Percentiles rank a stretch among this genome's conserved stretches.
Evolutionary conservation across 2,113 vertebrate genomes (phyloP).

Genomic region (Paracyprichromis sp.): DNA sequence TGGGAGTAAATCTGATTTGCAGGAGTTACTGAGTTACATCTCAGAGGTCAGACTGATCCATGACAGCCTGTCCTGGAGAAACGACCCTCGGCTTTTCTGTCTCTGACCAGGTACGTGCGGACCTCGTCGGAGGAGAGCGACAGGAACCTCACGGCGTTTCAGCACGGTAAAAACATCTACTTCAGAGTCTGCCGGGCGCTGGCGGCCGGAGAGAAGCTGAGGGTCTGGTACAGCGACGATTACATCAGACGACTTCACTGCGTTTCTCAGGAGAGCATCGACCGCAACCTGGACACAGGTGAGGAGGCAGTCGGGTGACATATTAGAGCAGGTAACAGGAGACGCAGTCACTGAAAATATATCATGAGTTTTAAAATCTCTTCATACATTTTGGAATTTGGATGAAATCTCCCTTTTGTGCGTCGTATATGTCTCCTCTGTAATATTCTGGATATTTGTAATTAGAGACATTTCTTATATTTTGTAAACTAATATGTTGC

Average conservation of each 20-base stretch:
- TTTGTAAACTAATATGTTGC: neutral
- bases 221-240: constrained; percentile 92
- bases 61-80: neutral
- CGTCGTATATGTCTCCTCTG: neutral
- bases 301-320: constrained; percentile 40
- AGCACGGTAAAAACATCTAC: constrained; percentile 83
- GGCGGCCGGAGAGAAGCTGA: constrained; percentile 77
- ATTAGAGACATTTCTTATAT: neutral
- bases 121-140: constrained; percentile 83
- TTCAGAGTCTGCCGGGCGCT: constrained; percentile 84
- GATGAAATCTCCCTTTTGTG: neutral
- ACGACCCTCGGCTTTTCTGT: rapidly evolving
- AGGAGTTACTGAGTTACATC: neutral
- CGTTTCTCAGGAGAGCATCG: constrained; percentile 83
- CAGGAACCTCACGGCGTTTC: constrained; percentile 89
- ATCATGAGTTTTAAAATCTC: neutral
- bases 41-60: neutral
- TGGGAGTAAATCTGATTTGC: neutral
- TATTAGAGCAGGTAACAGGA: neutral
- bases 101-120: constrained; percentile 77
- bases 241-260: constrained; percentile 86
- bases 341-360: neutral
- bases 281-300: constrained; percentile 81
- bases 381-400: neutral
- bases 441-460: neutral